Base-by-base conservation (phyloP, 2,113 vertebrate genomes). In the Salvelinus alpinus region DNA sequence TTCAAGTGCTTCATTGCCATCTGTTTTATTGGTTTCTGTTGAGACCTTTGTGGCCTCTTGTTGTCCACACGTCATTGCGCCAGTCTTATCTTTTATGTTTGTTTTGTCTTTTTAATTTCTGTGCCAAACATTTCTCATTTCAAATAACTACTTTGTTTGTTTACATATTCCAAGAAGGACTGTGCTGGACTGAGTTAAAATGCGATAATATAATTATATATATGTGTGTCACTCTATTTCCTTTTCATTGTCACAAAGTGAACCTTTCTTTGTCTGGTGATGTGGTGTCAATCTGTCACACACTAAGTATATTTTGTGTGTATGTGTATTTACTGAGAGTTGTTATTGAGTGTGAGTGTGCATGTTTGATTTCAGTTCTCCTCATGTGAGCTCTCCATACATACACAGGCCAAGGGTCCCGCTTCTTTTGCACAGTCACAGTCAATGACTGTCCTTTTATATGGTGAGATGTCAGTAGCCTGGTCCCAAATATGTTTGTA, bases 261-360 rank as follows among this genome's bases (percentile, higher is more conserved):
- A 92, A 88, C 84, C 90, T 90, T 85, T 65, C 86, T 87, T 90
- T 92, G 90, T 88, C 86, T 72, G 83, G 91, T 91, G 90, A 81
- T 80, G 90, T 91, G 91, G 16, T 4, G 88, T 44, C 38, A 44
- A 9, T 44, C 38, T 77, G 82, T 92, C 90, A 87, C 88, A 90
- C 85, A 90, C 88, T 89, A 80, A 85, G 74, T 85, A 81, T 79
- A 82, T 78, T 84, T 71, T 84, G 79, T 89, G 84, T 88, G 84
- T 81, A 80, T 89, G 84, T 88, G 84, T 81, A 80, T 90, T 62
- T 89, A 79, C 85, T 87, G 85, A 80, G 38, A 11, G 8, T 86
- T 31, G 73, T 89, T 20, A 20, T 60, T 38, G 64, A 67, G 13
- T 54, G 3, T 14, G 44, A 84, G 82, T 85, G 80, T 85, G 79